Evolutionary conservation across 1,140 invertebrate species (phyloP), one percentile per base, ranked within the genome.

Genomic region (Aphidius ervi): DNA sequence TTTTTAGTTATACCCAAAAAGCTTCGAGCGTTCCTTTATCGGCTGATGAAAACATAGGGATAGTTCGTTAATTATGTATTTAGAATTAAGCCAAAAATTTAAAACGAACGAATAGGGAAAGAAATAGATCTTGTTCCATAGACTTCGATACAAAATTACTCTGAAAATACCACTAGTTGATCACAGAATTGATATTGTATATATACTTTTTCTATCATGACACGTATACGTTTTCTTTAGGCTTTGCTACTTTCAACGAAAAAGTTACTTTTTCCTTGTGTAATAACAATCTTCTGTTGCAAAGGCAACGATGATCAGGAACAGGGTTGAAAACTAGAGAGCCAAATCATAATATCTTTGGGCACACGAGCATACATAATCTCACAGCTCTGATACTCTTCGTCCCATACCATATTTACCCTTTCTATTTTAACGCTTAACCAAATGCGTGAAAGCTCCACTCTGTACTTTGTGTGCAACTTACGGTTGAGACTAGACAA

Each of bases 381-480:
- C 23, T 23, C 23, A 23, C 23, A 47, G 60, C 54, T 62, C 52
- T 57, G 48, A 47, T 65, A 68, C 61, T 64, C 64, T 23, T 23
- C 3, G 23, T 23, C 23, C 23, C 23, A 23, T 23, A 23, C 23
- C 23, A 23, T 23, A 23, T 23, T 23, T 23, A 23, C 23, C 23
- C 23, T 23, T 23, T 23, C 23, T 23, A 2, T 23, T 2, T 23
- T 3, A 23, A 3, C 23, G 23, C 23, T 23, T 3, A 23, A 23
- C 65, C 67, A 63, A 68, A 65, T 57, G 65, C 58, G 58, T 66
- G 65, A 62, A 65, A 70, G 68, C 65, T 63, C 67, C 67, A 67
- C 61, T 41, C 59, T 60, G 73, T 71, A 77, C 74, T 78, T 78
- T 77, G 75, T 76, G 75, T 78, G 76, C 76, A 77, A 78, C 77